phyloP scores from a whole-genome alignment of 1,140 invertebrate species.

The Capitella teleta region DNA sequence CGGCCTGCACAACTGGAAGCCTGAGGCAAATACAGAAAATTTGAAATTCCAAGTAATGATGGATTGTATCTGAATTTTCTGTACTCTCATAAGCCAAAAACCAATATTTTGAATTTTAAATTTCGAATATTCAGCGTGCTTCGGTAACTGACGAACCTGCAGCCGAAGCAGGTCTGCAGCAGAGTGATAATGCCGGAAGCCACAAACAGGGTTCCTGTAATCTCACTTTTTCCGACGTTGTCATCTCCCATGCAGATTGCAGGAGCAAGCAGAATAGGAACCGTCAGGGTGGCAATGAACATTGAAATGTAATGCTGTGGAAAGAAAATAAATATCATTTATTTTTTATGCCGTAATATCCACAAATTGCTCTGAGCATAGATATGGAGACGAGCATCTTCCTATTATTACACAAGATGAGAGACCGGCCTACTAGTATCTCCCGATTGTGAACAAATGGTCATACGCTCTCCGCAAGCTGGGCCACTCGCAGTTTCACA shows the following conservation, averaged over 20 bases:
- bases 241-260: conserved; percentile 14
- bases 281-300: conserved; percentile 13
- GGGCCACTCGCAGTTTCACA: too few relatives aligned
- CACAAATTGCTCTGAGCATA: background rate
- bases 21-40: background rate
- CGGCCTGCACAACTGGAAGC: conserved; percentile 11
- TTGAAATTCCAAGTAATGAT: background rate
- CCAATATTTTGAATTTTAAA: too few relatives aligned
- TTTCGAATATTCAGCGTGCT: background rate
- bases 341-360: background rate
- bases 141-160: conserved; percentile 11
- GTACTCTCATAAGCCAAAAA: background rate
- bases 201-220: conserved; percentile 14
- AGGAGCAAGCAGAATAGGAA: conserved; percentile 10
- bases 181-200: conserved; percentile 14
- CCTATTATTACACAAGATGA: background rate
- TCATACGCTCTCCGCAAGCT: too few relatives aligned
- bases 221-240: conserved; percentile 13
- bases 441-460: too few relatives aligned
- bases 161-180: conserved; percentile 11
- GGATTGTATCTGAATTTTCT: background rate
- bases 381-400: background rate
- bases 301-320: conserved; percentile 14
- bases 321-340: background rate
- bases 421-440: too few relatives aligned